Conservation (phyloP, 2,113 vertebrate species). For the Cichladusa arquata region DNA sequence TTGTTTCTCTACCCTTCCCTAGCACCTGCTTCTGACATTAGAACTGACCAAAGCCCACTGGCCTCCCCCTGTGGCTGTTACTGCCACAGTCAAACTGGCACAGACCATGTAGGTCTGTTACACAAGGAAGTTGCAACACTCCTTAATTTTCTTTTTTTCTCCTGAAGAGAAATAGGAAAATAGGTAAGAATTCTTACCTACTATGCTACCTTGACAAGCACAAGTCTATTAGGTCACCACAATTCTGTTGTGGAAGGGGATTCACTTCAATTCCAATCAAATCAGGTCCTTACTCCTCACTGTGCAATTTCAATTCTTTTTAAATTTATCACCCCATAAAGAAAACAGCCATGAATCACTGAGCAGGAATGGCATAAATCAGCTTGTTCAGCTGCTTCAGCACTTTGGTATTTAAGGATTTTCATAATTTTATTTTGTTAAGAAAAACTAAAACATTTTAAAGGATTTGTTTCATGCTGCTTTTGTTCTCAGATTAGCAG, state of each 20-base stretch:
- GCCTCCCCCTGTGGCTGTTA: neutral
- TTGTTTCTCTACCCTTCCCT: neutral
- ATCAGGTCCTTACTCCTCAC: neutral
- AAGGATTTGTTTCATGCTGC: neutral
- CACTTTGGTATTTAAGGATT: conserved; percentile 13
- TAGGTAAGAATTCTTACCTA: neutral
- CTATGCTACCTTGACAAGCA: neutral
- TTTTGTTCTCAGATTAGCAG: conserved; percentile 16
- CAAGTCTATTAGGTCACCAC: neutral
- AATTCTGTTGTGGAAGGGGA: neutral
- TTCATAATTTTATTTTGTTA: neutral
- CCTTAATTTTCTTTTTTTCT: neutral
- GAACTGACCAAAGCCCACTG: neutral
- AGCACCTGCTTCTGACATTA: neutral
- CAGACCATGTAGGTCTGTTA: neutral
- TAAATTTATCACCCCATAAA: neutral
- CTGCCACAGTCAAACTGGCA: neutral
- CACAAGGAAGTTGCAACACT: neutral
- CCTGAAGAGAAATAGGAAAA: neutral
- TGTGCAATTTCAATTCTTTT: neutral
- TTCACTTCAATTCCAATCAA: neutral
- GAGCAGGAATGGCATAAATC: neutral
- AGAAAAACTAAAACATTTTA: neutral
- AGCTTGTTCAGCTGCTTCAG: neutral
- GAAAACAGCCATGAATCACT: neutral